These are phyloP conservation scores for Pediacus dermestoides DNA, from an alignment of 2,888 invertebrate genomes.

Conservation along the genomic window DNA sequence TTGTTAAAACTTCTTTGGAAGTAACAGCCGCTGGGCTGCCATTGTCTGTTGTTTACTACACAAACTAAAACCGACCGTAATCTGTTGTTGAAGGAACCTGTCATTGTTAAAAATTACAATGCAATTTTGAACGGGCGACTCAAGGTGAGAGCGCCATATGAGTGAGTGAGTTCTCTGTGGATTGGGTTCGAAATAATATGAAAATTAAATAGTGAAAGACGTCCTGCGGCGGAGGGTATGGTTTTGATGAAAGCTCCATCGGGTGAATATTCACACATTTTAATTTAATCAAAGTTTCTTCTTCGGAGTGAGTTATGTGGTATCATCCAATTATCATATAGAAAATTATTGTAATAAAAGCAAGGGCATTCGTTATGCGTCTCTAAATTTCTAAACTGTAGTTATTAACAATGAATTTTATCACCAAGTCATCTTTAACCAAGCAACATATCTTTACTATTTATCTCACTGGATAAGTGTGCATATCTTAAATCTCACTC, in stretches of 20 bases:
- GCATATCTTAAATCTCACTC: too few species aligned
- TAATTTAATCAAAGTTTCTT: slow-evolving; percentile 28
- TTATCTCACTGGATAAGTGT: too few species aligned
- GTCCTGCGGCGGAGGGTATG: not conserved
- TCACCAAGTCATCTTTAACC: too few species aligned
- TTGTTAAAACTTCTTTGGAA: slow-evolving; percentile 23
- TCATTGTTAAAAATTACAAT: slow-evolving; percentile 20
- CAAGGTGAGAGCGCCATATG: too few species aligned
- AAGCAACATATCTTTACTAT: too few species aligned
- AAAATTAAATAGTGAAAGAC: slow-evolving; percentile 3
- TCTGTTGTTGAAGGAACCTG: slow-evolving; percentile 14
- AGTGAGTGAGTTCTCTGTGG: not conserved
- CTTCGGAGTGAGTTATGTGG: too few species aligned
- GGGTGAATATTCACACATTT: slow-evolving; percentile 23
- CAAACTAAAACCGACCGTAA: slow-evolving; percentile 15
- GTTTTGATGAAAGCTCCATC: slow-evolving; percentile 5
- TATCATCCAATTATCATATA: too few species aligned
- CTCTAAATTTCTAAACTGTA: too few species aligned
- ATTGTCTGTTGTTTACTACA: slow-evolving; percentile 23
- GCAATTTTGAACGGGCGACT: slow-evolving; percentile 7
- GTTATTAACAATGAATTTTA: too few species aligned
- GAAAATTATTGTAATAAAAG: too few species aligned
- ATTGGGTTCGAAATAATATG: not conserved
- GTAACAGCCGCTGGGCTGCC: slow-evolving; percentile 16
- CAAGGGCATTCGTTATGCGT: too few species aligned